A percentile compares a stretch with the other conserved stretches of the same genome.
Evolutionary conservation across 2,797 vertebrate genomes (phyloP).

Genomic region (Carcharodon carcharias): DNA sequence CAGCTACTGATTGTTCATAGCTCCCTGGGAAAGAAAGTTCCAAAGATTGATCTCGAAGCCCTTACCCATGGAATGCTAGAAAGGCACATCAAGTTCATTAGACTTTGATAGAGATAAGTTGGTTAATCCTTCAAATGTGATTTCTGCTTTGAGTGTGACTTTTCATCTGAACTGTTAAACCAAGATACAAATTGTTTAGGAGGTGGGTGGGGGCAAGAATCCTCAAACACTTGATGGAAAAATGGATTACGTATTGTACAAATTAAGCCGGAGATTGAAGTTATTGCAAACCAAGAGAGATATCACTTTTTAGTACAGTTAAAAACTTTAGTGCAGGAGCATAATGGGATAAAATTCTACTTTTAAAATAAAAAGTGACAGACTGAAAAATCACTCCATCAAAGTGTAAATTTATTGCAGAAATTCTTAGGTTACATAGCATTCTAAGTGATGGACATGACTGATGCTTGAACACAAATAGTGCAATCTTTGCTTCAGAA

Average conservation of each 20-base stretch:
- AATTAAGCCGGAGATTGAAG: too few species aligned
- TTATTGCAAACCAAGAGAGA: neutral
- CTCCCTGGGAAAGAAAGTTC: neutral
- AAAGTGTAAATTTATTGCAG: neutral
- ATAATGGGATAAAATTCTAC: neutral
- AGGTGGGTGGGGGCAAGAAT: neutral
- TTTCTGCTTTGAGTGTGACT: neutral
- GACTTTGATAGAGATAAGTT: neutral
- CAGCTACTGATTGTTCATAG: neutral
- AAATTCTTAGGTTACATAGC: neutral
- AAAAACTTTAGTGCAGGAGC: neutral
- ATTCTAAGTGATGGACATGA: neutral
- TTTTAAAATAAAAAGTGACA: neutral
- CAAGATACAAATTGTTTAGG: neutral
- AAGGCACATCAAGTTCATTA: neutral
- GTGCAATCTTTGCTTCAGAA: neutral
- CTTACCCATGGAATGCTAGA: neutral
- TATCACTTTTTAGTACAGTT: neutral
- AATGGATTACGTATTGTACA: neutral
- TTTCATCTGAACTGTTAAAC: neutral
- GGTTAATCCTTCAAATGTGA: neutral
- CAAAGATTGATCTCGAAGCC: neutral
- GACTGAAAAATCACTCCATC: neutral
- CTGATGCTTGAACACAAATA: neutral
- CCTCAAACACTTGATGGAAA: neutral